Base-by-base conservation (phyloP, 2,888 invertebrate genomes). In the Thysanoteuthis rhombus region DNA sequence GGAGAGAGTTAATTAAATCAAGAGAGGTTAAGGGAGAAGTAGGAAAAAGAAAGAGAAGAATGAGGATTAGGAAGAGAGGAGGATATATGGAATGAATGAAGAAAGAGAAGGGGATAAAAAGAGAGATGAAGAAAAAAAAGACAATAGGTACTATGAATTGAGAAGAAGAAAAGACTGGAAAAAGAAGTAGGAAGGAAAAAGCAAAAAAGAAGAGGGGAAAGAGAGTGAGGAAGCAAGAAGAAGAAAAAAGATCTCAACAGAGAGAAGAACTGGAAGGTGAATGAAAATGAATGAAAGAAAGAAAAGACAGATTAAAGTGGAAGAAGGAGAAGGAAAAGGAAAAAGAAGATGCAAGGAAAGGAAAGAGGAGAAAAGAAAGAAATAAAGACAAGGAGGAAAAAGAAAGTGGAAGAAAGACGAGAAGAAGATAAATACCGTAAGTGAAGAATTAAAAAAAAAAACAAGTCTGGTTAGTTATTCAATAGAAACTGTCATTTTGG, bases 161-260 rank as follows among this genome's bases (percentile, higher is more conserved):
- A 8, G 12, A 75, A n/a, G 32, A 75, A 52, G 75, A 12, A 36
- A 75, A 0, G 19, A 75, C n/a, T n/a, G n/a, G n/a, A 75, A 22
- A 3, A 52, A 25, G 16, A 5, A 16, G 75, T 5, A 25, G 8
- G 1, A n/a, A n/a, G 1, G 16, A 16, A 12, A n/a, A 3, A 25
- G 10, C 12, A 1, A 12, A 16, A 1, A n/a, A n/a, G n/a, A 5
- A n/a, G 2, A 16, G 12, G 12, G n/a, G 10, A 3, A 10, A 25
- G 22, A 25, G 1, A 75, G n/a, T 12, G 19, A 8, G 12, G 22
- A 22, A 75, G n/a, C 32, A n/a, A 12, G n/a, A n/a, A n/a, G 75
- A n/a, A n/a, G n/a, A 12, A 12, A 22, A n/a, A n/a, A 10, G 16
- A 32, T 5, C 3, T 1, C 4, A 75, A n/a, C 10, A n/a, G 3